A percentile compares a stretch with the other conserved stretches of the same genome.
Conservation (phyloP, 2,797 vertebrate genomes). For the Ctenosaura bakeri region DNA sequence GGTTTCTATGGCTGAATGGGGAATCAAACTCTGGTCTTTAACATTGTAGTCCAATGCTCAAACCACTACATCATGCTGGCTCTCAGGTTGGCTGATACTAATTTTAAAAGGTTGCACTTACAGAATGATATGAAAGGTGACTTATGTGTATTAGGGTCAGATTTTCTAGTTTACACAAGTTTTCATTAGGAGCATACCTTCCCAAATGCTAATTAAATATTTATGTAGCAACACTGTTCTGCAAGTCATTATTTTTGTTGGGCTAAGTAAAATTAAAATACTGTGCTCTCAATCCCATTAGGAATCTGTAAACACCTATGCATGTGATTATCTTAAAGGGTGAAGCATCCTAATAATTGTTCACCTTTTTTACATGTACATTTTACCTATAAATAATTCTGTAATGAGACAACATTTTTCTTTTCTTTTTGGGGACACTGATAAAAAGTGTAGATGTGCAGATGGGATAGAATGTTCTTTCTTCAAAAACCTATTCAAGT, state of each 20-base stretch:
- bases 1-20: too few species aligned
- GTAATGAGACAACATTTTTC: slow-evolving; percentile 29
- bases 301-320: slow-evolving; percentile 41
- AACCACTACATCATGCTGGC: too few species aligned
- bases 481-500: slow-evolving; percentile 39
- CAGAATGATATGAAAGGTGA: slow-evolving; percentile 14
- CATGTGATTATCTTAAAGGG: slow-evolving; percentile 36
- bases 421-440: background rate
- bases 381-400: slow-evolving; percentile 43
- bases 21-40: too few species aligned
- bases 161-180: slow-evolving; percentile 32
- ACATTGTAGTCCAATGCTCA: too few species aligned
- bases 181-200: slow-evolving; percentile 26
- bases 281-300: slow-evolving; percentile 24
- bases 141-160: background rate
- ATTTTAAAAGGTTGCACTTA: background rate
- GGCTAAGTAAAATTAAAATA: slow-evolving; percentile 29
- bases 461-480: slow-evolving; percentile 13
- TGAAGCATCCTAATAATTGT: slow-evolving; percentile 27
- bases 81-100: background rate
- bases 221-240: slow-evolving; percentile 21
- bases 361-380: slow-evolving; percentile 51
- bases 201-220: slow-evolving; percentile 43
- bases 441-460: slow-evolving; percentile 28
- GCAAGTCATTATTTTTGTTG: slow-evolving; percentile 42